Percentiles rank a stretch among this genome's conserved stretches.
Conservation (phyloP, 2,888 invertebrate genomes). For the Drosophila kanekoi region DNA sequence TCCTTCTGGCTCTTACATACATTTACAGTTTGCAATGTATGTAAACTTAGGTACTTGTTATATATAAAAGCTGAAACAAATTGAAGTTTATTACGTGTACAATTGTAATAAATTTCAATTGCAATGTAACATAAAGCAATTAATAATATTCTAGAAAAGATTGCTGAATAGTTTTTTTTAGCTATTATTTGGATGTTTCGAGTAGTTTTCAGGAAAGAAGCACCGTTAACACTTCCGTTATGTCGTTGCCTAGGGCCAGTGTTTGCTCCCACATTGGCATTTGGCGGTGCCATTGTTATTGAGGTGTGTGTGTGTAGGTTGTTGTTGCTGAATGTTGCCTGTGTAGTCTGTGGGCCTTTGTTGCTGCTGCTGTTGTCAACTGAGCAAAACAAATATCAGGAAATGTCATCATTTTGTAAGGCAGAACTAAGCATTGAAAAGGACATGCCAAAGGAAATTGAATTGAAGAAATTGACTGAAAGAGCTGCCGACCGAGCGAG, state of each 20-base stretch:
- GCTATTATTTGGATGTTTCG: conserved; percentile 2
- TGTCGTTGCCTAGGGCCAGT: conserved; percentile 14
- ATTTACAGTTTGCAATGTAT: too few species aligned
- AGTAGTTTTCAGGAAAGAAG: conserved; percentile 8
- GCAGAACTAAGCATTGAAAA: conserved; percentile 40
- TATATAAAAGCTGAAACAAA: too few species aligned
- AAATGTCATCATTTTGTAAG: conserved; percentile 79
- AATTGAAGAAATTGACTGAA: conserved; percentile 27
- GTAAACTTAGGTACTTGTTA: too few species aligned
- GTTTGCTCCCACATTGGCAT: conserved; percentile 29
- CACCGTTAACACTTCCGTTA: conserved; percentile 76
- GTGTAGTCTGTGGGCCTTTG: conserved; percentile 37
- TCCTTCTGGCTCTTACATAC: too few species aligned
- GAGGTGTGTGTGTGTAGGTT: conserved; percentile 10
- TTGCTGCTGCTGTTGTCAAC: conserved; percentile 52
- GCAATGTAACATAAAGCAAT: background rate
- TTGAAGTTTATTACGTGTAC: too few species aligned
- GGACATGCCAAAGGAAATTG: conserved; percentile 30
- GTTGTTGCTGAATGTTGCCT: conserved; percentile 5
- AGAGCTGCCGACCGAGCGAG: background rate
- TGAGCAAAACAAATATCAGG: conserved; percentile 79
- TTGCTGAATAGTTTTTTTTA: background rate
- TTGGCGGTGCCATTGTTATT: conserved; percentile 38
- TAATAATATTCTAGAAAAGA: background rate
- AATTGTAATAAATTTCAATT: background rate